Conservation (phyloP, 2,888 invertebrate genomes). For the Fragum fragum region DNA sequence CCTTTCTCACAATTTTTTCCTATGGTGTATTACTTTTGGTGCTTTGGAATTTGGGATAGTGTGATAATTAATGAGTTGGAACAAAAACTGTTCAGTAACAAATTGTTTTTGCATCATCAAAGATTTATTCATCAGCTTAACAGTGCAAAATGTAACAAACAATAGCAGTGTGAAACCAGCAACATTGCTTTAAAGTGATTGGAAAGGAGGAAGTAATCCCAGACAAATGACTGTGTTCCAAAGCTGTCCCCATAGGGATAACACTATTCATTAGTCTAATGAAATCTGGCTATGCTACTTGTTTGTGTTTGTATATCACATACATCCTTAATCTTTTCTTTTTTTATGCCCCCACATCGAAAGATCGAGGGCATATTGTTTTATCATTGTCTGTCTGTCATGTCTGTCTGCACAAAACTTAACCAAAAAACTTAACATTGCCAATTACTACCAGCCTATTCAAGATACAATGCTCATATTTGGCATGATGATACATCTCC, state of each 20-base stretch:
- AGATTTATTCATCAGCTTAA: background rate
- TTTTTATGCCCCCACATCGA: too few relatives aligned
- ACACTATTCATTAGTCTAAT: conserved; percentile 4
- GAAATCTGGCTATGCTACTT: background rate
- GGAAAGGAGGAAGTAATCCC: background rate
- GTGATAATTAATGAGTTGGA: too few relatives aligned
- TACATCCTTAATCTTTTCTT: background rate
- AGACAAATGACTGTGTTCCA: conserved; percentile 3
- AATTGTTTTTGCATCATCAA: background rate
- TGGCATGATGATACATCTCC: too few relatives aligned
- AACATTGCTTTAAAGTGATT: background rate
- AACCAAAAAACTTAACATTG: too few relatives aligned
- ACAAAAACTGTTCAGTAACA: background rate
- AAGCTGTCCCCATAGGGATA: background rate
- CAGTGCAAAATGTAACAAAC: background rate
- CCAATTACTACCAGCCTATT: too few relatives aligned
- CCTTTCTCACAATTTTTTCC: background rate
- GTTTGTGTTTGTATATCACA: background rate
- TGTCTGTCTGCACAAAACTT: too few relatives aligned
- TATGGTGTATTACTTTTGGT: too few relatives aligned
- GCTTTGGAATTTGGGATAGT: too few relatives aligned
- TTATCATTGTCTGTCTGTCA: too few relatives aligned
- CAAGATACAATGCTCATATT: too few relatives aligned
- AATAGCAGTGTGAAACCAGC: background rate
- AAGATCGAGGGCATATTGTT: too few relatives aligned